phyloP scores from a whole-genome alignment of 2,113 vertebrate genomes.

The Chroicocephalus ridibundus region DNA sequence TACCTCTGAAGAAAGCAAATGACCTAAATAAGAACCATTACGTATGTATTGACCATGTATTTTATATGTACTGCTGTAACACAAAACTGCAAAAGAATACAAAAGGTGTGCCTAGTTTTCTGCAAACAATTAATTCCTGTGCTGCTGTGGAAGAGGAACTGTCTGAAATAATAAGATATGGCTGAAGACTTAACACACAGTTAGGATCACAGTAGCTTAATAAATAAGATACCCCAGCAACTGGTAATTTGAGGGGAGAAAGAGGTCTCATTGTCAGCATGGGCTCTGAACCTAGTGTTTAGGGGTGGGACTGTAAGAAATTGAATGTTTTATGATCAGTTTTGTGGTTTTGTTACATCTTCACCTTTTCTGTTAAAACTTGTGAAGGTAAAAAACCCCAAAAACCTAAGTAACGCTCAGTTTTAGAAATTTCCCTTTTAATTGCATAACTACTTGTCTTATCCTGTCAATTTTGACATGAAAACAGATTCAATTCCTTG shows the following conservation, averaged over 20 bases:
- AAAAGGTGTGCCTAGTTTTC: background rate
- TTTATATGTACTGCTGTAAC: background rate
- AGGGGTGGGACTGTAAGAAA: background rate
- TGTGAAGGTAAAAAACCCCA: background rate
- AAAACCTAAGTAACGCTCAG: background rate
- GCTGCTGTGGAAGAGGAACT: background rate
- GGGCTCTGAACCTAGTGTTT: background rate
- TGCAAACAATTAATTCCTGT: background rate
- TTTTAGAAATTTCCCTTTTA: background rate
- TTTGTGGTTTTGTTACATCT: background rate
- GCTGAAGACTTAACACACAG: background rate
- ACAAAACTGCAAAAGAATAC: background rate
- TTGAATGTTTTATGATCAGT: background rate
- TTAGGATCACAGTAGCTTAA: background rate
- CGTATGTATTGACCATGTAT: rapidly evolving
- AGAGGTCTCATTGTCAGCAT: background rate
- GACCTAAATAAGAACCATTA: background rate
- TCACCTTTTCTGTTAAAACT: background rate
- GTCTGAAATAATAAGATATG: background rate
- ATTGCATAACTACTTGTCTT: background rate
- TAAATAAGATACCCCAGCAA: background rate
- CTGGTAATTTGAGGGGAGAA: background rate
- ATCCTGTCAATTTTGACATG: background rate
- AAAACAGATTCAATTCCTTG: background rate
- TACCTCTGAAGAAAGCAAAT: background rate